Evolutionary conservation across 2,797 vertebrate species (phyloP), one percentile per base, ranked within the genome.

Genomic region (Eremophila alpestris): DNA sequence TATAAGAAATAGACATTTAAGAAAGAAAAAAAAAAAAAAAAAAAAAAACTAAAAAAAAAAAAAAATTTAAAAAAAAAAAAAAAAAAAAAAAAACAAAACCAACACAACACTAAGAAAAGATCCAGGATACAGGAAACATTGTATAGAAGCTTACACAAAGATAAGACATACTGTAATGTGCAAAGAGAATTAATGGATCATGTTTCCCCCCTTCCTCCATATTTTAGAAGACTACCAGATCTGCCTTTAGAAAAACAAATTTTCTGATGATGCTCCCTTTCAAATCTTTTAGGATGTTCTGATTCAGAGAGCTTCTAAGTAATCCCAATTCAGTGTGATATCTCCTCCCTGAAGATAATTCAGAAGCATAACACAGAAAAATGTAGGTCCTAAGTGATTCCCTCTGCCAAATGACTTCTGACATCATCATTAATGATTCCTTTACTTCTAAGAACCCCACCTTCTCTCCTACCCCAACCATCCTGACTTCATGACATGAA

Each of bases 131-230:
- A 73, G 54, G 46, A 91, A 85, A 86, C 10, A 10, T 34, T 46
- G 32, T 55, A 12, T 43, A 59, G 69, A 90, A 92, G 59, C 51
- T 77, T 68, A 70, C 17, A 71, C 30, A 91, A 58, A 11, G 15
- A 55, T 34, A 75, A 41, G 58, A 85, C 54, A 58, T 59, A 62
- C 9, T 20, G 5, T 8, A 56, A 87, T 6, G 62, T 23, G 70
- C 55, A 78, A 83, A 55, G 1, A 69, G n/a, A 89, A 74, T 24
- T 52, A 64, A 64, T 22, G 11, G 30, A 16, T 34, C 38, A 46
- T 9, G 7, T 13, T 58, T 15, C 1, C 6, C 4, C 3, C 3
- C 5, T 11, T 12, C 5, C 23, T 40, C 8, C 4, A 0, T 36
- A 80, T 74, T 71, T 83, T 21, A 83, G 41, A 95, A 74, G n/a